Evolutionary conservation across 2,113 vertebrate species (phyloP).

Genomic region (Maccullochella peelii): DNA sequence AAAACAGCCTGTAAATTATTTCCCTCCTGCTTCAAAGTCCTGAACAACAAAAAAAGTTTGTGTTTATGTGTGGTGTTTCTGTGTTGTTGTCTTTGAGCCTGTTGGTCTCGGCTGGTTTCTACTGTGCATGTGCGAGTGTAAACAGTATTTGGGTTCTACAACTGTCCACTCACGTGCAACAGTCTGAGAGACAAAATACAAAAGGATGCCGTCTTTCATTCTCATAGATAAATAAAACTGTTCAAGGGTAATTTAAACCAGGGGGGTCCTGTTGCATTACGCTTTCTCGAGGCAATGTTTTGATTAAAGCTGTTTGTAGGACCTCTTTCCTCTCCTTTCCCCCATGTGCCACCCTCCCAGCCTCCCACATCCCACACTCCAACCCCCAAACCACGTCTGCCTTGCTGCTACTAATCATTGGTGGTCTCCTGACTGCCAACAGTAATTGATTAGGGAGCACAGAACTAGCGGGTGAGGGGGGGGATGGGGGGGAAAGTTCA

Average conservation of each 20-base stretch:
- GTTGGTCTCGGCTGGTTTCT: constrained; percentile 51
- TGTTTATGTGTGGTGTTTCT: constrained; percentile 72
- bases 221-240: constrained; percentile 67
- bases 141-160: constrained; percentile 50
- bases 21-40: constrained; percentile 78
- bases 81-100: constrained; percentile 58
- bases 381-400: constrained; percentile 71
- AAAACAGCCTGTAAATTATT: constrained; percentile 79
- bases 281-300: constrained; percentile 66
- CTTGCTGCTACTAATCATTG: constrained; percentile 81
- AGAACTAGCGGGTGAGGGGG: constrained; percentile 57
- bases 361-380: constrained; percentile 50
- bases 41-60: constrained; percentile 68
- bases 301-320: constrained; percentile 77
- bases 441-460: constrained; percentile 85
- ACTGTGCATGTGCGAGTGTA: constrained; percentile 49
- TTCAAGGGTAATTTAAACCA: constrained; percentile 68
- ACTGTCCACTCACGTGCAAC: constrained; percentile 36
- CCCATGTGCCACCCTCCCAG: constrained; percentile 25
- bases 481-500: constrained; percentile 80
- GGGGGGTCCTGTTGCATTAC: constrained; percentile 56
- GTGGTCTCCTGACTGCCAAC: constrained; percentile 85
- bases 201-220: constrained; percentile 63
- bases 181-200: constrained; percentile 36
- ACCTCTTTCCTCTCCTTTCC: constrained; percentile 54